These are phyloP conservation scores for Xiphorhynchus elegans DNA, from an alignment of 2,113 vertebrate genomes.

Conservation along the genomic window DNA sequence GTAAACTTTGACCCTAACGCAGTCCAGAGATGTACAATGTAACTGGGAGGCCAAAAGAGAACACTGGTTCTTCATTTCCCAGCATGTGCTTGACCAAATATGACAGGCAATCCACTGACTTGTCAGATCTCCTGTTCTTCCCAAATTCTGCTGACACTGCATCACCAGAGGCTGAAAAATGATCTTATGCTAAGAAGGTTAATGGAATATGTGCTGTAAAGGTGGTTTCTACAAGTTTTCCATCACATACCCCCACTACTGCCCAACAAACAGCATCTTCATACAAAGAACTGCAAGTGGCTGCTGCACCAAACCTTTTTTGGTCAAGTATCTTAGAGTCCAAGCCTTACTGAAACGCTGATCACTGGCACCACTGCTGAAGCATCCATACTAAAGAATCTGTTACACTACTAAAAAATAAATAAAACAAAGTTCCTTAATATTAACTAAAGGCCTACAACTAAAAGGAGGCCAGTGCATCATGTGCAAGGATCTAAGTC, in stretches of 20 bases:
- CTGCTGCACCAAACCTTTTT: not conserved
- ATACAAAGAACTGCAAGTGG: not conserved
- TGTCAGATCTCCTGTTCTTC: fast-evolving
- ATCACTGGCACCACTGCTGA: not conserved
- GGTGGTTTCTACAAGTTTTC: not conserved
- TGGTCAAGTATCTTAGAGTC: not conserved
- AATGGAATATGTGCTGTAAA: not conserved
- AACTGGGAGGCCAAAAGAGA: not conserved
- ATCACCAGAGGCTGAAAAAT: not conserved
- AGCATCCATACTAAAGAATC: not conserved
- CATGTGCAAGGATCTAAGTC: fast-evolving
- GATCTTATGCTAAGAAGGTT: not conserved
- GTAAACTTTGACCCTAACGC: not conserved
- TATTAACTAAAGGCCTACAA: not conserved
- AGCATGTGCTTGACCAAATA: not conserved
- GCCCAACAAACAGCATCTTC: not conserved
- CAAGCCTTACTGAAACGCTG: not conserved
- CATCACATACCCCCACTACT: not conserved
- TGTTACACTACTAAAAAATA: not conserved
- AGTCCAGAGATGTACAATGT: not conserved
- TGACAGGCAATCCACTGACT: not conserved
- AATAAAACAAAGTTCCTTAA: not conserved
- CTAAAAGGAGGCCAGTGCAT: not conserved
- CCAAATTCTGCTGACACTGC: not conserved
- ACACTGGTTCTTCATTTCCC: not conserved